Conservation (phyloP, 1,140 invertebrate genomes). For the Drosophila fuyamai region DNA sequence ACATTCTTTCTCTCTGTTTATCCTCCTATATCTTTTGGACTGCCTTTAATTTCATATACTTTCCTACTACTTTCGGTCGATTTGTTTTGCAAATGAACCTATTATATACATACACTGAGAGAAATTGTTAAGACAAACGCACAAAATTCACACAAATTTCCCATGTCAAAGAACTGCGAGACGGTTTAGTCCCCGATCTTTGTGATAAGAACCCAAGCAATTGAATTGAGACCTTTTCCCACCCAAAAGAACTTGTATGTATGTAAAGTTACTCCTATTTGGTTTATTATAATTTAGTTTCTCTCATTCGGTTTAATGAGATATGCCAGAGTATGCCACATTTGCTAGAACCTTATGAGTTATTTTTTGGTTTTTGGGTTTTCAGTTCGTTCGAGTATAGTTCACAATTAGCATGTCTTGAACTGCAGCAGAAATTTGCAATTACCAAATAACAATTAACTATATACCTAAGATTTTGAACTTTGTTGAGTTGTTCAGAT, state of each 20-base stretch:
- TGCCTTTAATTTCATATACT: conserved; percentile 54
- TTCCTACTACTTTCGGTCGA: conserved; percentile 51
- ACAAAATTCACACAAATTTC: conserved; percentile 74
- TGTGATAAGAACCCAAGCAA: conserved; percentile 61
- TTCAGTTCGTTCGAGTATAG: conserved; percentile 36
- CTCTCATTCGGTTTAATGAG: conserved; percentile 6
- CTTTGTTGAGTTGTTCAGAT: conserved; percentile 67
- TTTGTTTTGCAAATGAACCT: conserved; percentile 73
- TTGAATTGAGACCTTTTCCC: conserved; percentile 53
- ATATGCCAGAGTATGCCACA: conserved; percentile 50
- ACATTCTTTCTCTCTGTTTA: conserved; percentile 16
- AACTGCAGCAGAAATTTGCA: conserved; percentile 52
- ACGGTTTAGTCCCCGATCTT: conserved; percentile 28
- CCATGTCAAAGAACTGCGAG: conserved; percentile 44
- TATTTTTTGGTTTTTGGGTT: conserved; percentile 22
- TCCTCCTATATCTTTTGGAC: conserved; percentile 48
- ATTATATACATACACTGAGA: conserved; percentile 77
- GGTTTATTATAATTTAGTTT: conserved; percentile 5
- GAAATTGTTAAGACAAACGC: conserved; percentile 62
- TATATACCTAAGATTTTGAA: conserved; percentile 46
- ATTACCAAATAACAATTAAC: conserved; percentile 20
- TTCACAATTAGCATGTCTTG: conserved; percentile 69
- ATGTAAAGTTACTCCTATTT: conserved; percentile 64
- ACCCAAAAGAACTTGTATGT: conserved; percentile 64
- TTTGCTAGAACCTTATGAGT: conserved; percentile 41